These are phyloP conservation scores for Hofmannophila pseudospretella DNA, from an alignment of 2,888 invertebrate species.

Conservation along the genomic window DNA sequence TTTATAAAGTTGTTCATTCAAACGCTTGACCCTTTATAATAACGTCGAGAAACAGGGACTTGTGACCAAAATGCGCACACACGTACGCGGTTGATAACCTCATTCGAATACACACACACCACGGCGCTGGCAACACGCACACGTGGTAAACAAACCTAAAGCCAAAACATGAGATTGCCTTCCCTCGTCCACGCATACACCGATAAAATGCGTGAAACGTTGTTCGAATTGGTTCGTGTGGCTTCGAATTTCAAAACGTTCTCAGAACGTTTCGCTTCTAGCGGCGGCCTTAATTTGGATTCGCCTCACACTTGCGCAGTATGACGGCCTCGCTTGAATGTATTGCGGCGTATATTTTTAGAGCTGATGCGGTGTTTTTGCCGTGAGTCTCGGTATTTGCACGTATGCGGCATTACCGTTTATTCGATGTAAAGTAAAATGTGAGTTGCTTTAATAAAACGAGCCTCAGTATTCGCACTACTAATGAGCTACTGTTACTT, in stretches of 20 bases:
- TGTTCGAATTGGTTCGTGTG: conserved; percentile 15
- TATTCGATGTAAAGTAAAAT: conserved; percentile 34
- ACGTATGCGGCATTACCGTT: conserved; percentile 30
- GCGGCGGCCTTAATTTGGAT: conserved; percentile 55
- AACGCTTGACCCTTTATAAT: conserved; percentile 65
- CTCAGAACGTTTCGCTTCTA: conserved; percentile 30
- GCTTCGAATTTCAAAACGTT: conserved; percentile 35
- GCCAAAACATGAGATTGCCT: conserved; percentile 21
- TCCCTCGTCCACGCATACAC: conserved; percentile 20
- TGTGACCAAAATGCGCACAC: conserved; percentile 32
- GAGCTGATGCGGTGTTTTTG: conserved; percentile 69
- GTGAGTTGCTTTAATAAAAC: conserved; percentile 15
- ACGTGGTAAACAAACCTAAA: conserved; percentile 19
- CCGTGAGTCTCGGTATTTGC: conserved; percentile 35
- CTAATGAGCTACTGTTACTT: conserved; percentile 31
- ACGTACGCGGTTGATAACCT: conserved; percentile 49
- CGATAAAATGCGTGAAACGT: conserved; percentile 1
- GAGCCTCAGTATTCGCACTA: conserved; percentile 13
- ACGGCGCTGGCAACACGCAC: conserved; percentile 12
- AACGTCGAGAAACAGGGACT: conserved; percentile 41
- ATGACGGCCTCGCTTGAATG: conserved; percentile 26
- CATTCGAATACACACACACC: conserved; percentile 37
- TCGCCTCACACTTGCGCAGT: conserved; percentile 37
- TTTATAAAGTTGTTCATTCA: conserved; percentile 49
- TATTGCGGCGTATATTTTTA: conserved; percentile 58